Conservation (phyloP, 2,113 vertebrate genomes). For the Oxygymnocypris stewartii region DNA sequence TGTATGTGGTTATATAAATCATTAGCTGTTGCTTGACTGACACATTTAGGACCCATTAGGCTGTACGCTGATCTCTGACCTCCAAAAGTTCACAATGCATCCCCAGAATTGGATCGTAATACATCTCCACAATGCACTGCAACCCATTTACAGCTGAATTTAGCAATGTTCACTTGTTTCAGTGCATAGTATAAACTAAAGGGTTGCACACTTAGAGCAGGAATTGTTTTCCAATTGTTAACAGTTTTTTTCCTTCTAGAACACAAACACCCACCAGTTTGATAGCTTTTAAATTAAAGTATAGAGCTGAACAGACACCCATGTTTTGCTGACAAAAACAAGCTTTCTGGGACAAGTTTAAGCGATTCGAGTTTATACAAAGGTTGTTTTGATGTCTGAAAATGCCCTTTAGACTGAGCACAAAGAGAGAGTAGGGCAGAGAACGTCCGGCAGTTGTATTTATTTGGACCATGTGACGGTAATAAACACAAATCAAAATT, state of each 20-base stretch:
- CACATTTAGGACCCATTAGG: not conserved
- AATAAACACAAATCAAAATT: conserved; percentile 44
- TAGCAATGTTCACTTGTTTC: not conserved
- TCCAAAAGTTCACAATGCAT: not conserved
- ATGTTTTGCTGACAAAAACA: not conserved
- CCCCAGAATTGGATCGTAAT: not conserved
- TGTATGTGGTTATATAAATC: not conserved
- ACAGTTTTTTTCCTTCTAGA: not conserved
- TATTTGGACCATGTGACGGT: conserved; percentile 45
- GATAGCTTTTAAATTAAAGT: conserved; percentile 15
- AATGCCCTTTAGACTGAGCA: conserved; percentile 50
- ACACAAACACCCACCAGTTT: not conserved
- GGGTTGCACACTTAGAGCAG: not conserved
- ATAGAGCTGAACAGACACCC: conserved; percentile 9
- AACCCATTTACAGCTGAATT: not conserved
- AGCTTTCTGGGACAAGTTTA: conserved; percentile 22
- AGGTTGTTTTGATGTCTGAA: conserved; percentile 56
- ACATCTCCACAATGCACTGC: not conserved
- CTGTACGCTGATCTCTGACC: not conserved
- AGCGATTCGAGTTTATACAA: conserved; percentile 37
- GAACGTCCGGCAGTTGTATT: conserved; percentile 33
- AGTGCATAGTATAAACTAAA: not conserved
- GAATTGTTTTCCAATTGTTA: not conserved
- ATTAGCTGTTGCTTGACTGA: not conserved
- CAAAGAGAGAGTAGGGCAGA: conserved; percentile 32